Evolutionary conservation across 2,113 vertebrate genomes (phyloP).

Genomic region (Pseudopodoces humilis): DNA sequence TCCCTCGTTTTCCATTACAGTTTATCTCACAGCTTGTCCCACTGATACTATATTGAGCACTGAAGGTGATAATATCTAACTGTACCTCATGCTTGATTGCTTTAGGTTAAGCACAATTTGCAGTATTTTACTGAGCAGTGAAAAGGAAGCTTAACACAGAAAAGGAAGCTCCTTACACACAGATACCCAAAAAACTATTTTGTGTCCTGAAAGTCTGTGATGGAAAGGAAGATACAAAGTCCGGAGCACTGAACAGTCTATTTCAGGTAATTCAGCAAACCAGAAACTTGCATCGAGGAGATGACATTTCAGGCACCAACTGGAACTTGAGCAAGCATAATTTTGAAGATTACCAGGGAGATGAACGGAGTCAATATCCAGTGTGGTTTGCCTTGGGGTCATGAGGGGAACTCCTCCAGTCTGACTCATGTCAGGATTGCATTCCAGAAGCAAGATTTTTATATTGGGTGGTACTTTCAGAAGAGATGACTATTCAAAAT

Average conservation of each 20-base stretch:
- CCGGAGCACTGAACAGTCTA: not conserved
- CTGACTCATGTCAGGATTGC: not conserved
- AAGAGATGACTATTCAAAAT: constrained; percentile 7
- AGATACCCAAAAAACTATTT: constrained; percentile 13
- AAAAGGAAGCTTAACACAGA: constrained; percentile 39
- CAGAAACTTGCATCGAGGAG: not conserved
- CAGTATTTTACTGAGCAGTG: constrained; percentile 20
- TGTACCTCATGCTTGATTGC: not conserved
- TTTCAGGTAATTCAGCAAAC: not conserved
- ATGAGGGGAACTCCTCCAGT: not conserved
- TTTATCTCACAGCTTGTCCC: not conserved
- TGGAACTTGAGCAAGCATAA: not conserved
- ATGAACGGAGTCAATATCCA: not conserved
- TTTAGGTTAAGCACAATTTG: constrained; percentile 9
- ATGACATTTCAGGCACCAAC: not conserved
- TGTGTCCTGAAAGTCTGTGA: constrained; percentile 15
- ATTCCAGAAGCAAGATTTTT: constrained; percentile 35
- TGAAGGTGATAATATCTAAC: constrained; percentile 24
- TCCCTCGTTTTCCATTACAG: not conserved
- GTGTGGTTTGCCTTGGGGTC: not conserved
- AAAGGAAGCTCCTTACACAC: not conserved
- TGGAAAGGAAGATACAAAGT: not conserved
- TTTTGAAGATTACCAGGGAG: not conserved
- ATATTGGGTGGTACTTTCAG: not conserved
- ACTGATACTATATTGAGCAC: not conserved